Conservation (phyloP, 37 sponge, comb jelly and placozoan species). For the Crambe crambe region DNA sequence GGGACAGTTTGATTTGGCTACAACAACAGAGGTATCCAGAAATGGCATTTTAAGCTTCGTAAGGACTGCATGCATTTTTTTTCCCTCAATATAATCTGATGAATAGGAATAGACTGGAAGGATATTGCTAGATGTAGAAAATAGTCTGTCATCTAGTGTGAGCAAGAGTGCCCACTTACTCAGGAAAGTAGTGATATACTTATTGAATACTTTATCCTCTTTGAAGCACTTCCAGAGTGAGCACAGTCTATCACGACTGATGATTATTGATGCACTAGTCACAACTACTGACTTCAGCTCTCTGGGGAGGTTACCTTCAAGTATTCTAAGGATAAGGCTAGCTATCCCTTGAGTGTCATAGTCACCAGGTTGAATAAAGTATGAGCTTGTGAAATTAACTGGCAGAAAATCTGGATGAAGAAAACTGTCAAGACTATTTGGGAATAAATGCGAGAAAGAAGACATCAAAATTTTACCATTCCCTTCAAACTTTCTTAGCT, state of each 20-base stretch:
- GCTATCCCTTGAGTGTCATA: neutral
- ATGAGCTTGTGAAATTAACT: neutral
- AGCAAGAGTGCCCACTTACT: conserved; percentile 32
- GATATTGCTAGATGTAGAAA: neutral
- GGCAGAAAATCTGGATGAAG: neutral
- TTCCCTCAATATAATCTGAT: too few species aligned
- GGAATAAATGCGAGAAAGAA: neutral
- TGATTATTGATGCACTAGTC: neutral
- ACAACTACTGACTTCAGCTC: neutral
- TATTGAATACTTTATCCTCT: neutral
- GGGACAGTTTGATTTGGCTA: conserved; percentile 10
- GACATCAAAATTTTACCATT: neutral
- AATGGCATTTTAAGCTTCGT: conserved; percentile 24
- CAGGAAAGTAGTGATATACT: neutral
- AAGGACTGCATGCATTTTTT: too few species aligned
- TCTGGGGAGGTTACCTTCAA: neutral
- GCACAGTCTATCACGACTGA: neutral
- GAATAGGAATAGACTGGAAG: conserved; percentile 12
- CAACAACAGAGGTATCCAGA: conserved; percentile 17
- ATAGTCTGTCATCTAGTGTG: conserved; percentile 16
- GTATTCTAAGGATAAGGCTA: neutral
- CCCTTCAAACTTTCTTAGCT: neutral
- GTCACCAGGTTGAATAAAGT: neutral
- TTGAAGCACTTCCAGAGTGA: neutral
- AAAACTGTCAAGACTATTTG: neutral